Evolutionary conservation across 2,113 vertebrate species (phyloP).

Genomic region (Crotalus helleri): DNA sequence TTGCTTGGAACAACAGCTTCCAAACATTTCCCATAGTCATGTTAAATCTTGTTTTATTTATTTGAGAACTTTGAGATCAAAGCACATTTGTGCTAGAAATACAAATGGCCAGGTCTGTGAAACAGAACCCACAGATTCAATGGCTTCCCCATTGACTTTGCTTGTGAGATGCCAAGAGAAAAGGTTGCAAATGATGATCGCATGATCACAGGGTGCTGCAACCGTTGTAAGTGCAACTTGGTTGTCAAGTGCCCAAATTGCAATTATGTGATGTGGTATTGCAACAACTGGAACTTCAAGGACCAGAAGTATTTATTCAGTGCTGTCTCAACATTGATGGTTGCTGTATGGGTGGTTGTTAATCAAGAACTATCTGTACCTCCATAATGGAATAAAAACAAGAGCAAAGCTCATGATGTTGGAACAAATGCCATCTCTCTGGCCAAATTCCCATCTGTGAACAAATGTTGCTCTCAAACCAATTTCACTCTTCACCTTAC

Average conservation of each 20-base stretch:
- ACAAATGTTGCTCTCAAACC: neutral
- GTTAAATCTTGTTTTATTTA: neutral
- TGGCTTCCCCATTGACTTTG: neutral
- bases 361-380: neutral
- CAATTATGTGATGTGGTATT: neutral
- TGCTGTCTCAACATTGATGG: neutral
- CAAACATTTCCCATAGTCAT: neutral
- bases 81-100: neutral
- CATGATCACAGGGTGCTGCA: neutral
- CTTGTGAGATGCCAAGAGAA: neutral
- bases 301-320: neutral
- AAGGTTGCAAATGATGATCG: neutral
- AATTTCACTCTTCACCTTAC: neutral
- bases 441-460: neutral
- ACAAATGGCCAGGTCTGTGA: neutral
- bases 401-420: neutral
- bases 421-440: neutral
- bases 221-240: neutral
- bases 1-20: neutral
- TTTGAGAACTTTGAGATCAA: neutral
- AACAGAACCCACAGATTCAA: neutral
- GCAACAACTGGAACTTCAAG: neutral
- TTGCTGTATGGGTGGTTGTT: neutral
- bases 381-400: neutral
- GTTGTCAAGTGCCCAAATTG: neutral